phyloP scores from a whole-genome alignment of 2,888 invertebrate genomes.

The Thumatha senex region DNA sequence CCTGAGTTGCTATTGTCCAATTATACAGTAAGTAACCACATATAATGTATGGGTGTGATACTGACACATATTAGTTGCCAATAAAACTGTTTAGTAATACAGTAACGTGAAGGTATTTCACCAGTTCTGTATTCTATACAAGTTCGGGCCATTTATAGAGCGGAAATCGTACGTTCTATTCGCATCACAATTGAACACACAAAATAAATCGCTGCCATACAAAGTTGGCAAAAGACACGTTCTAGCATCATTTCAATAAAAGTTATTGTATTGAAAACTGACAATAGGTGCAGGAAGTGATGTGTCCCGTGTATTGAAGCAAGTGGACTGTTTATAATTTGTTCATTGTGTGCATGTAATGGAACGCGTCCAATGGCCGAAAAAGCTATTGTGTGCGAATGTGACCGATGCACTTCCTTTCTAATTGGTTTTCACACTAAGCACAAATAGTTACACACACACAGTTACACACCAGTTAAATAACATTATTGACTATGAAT shows the following conservation, averaged over 20 bases:
- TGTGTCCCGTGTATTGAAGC: conserved; percentile 73
- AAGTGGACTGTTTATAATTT: conserved; percentile 83
- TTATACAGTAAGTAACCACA: conserved; percentile 47
- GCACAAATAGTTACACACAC: too few relatives aligned
- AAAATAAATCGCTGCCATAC: conserved; percentile 72
- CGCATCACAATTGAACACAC: conserved; percentile 66
- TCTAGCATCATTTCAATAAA: conserved; percentile 80
- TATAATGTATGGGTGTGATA: conserved; percentile 39
- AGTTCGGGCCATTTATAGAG: conserved; percentile 61
- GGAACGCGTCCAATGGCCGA: conserved; percentile 63
- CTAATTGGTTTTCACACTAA: conserved; percentile 72
- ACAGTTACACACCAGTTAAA: conserved; percentile 38
- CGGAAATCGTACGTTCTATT: conserved; percentile 74
- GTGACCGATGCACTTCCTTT: conserved; percentile 59
- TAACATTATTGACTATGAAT: conserved; percentile 28
- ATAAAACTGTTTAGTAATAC: conserved; percentile 47
- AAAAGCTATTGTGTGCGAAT: conserved; percentile 58
- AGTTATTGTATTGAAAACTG: conserved; percentile 80
- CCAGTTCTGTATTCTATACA: conserved; percentile 53
- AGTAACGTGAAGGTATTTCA: conserved; percentile 53
- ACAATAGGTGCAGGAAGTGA: conserved; percentile 81
- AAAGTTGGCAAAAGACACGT: conserved; percentile 62
- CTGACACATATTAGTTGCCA: conserved; percentile 67
- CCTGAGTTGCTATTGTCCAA: conserved; percentile 34
- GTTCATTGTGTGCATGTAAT: conserved; percentile 73